phyloP scores from a whole-genome alignment of 2,113 vertebrate species.

The Kobus ellipsiprymnus region DNA sequence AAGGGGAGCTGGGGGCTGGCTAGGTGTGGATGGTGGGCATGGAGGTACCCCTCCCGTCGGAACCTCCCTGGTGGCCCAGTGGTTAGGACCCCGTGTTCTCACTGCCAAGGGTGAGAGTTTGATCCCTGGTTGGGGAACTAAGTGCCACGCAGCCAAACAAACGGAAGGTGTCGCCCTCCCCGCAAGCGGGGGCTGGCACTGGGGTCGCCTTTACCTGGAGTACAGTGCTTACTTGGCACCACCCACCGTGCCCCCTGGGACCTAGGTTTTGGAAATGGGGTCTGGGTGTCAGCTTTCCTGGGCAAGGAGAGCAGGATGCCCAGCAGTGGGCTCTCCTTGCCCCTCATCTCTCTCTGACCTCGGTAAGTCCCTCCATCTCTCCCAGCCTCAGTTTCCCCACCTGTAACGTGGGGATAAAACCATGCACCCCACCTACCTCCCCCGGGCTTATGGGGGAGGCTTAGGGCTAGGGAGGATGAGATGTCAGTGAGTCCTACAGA shows the following conservation, averaged over 20 bases:
- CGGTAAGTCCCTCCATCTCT: not conserved
- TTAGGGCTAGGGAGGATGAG: not conserved
- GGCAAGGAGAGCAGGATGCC: not conserved
- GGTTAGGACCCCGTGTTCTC: not conserved
- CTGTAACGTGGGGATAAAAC: not conserved
- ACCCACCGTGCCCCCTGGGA: not conserved
- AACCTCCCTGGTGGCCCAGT: not conserved
- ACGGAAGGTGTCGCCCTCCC: not conserved
- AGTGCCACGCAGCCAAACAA: not conserved
- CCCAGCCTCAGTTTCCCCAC: not conserved
- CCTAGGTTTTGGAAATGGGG: not conserved
- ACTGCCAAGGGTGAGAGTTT: not conserved
- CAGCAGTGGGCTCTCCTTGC: not conserved
- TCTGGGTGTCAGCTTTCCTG: not conserved
- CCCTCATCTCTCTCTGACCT: not conserved
- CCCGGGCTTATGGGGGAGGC: not conserved
- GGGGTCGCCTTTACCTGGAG: not conserved
- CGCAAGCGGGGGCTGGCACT: not conserved
- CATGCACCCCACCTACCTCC: accelerated
- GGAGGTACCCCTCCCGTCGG: not conserved
- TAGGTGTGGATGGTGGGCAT: accelerated
- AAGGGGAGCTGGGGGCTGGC: accelerated
- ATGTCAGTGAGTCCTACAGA: not conserved
- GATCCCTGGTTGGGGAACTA: not conserved
- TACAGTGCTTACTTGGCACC: not conserved